phyloP scores from a whole-genome alignment of 2,888 invertebrate genomes.

The Pammene aurita region DNA sequence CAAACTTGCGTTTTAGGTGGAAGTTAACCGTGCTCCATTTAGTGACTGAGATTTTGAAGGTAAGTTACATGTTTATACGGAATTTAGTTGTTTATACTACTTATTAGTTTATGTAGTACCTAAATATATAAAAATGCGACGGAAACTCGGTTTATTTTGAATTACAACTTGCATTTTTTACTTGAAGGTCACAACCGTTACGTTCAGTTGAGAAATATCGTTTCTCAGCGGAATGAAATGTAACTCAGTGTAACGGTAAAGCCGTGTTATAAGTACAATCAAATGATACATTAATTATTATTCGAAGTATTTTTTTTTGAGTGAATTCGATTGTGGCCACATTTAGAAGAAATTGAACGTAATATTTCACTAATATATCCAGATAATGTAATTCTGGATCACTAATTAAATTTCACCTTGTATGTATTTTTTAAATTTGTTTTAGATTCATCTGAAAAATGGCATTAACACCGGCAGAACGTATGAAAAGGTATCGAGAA shows the following conservation, averaged over 20 bases:
- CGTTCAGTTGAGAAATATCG: conserved; percentile 7
- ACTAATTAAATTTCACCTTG: too few relatives aligned
- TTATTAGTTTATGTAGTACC: not conserved
- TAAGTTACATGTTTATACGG: conserved; percentile 1
- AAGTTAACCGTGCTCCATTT: conserved; percentile 11
- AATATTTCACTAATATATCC: too few relatives aligned
- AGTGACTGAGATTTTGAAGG: conserved; percentile 3
- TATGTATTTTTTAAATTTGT: not conserved
- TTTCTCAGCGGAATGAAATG: conserved; percentile 4
- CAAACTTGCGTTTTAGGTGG: conserved; percentile 8
- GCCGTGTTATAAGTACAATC: conserved; percentile 7
- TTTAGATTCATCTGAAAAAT: not conserved
- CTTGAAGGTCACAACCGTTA: conserved; percentile 5
- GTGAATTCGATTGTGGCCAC: too few relatives aligned
- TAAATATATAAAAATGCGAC: not conserved
- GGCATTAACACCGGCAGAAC: conserved; percentile 2
- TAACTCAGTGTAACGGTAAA: conserved; percentile 7
- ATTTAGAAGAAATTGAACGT: too few relatives aligned
- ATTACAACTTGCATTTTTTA: conserved; percentile 4
- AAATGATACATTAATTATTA: not conserved
- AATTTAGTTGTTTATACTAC: conserved; percentile 7
- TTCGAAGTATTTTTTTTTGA: too few relatives aligned
- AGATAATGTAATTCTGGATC: too few relatives aligned
- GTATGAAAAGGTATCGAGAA: conserved; percentile 10
- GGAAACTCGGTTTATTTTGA: not conserved